A percentile compares a stretch with the other conserved stretches of the same genome.
phyloP scores from a whole-genome alignment of 2,888 invertebrate genomes.

The Drosophila austrosaltans region DNA sequence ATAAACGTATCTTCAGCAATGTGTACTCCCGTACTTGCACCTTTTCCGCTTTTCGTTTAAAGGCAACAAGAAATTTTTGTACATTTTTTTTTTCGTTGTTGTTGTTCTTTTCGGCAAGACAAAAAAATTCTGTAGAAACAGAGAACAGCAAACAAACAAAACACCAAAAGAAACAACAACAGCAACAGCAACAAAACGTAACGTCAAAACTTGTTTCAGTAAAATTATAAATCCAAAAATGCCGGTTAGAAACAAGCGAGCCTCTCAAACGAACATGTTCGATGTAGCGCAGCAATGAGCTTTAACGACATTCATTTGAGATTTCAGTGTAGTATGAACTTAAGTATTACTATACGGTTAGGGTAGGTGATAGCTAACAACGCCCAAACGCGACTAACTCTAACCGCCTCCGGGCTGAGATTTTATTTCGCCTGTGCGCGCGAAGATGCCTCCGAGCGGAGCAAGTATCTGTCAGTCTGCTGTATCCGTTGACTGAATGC shows the following conservation, averaged over 20 bases:
- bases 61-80: neutral
- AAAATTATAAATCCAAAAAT: slow-evolving; percentile 58
- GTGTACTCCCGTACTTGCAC: neutral
- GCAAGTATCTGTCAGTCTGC: slow-evolving; percentile 62
- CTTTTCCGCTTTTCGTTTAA: neutral
- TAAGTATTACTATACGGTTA: too few species aligned
- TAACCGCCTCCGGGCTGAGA: slow-evolving; percentile 49
- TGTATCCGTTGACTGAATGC: slow-evolving; percentile 61
- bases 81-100: neutral
- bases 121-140: slow-evolving; percentile 39
- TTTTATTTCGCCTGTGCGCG: slow-evolving; percentile 43
- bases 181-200: neutral
- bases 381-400: slow-evolving; percentile 22
- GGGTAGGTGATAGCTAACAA: slow-evolving; percentile 15
- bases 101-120: neutral
- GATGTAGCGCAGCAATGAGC: slow-evolving; percentile 49
- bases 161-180: slow-evolving; percentile 32
- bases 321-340: too few species aligned
- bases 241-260: slow-evolving; percentile 69
- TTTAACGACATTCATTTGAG: slow-evolving; percentile 30
- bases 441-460: slow-evolving; percentile 66
- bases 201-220: slow-evolving; percentile 58
- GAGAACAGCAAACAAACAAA: slow-evolving; percentile 45
- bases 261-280: slow-evolving; percentile 57
- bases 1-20: slow-evolving; percentile 4